Evolutionary conservation across 2,888 invertebrate genomes (phyloP).

Genomic region (Lasioglossum zephyrum): DNA sequence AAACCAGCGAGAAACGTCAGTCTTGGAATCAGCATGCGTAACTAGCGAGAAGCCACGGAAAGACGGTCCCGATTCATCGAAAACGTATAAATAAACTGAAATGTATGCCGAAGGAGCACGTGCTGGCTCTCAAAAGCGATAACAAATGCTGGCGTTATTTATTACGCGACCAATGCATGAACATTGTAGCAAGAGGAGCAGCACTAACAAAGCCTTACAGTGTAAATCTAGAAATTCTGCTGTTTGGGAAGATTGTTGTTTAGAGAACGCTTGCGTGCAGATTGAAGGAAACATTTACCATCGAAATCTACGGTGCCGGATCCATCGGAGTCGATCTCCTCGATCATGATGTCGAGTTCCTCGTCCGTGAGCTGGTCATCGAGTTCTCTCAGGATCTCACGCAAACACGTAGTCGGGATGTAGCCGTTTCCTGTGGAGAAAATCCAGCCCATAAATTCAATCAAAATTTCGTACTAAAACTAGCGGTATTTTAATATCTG

Average conservation of each 20-base stretch:
- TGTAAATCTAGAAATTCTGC: background rate
- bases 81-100: constrained; percentile 53
- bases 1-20: background rate
- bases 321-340: constrained; percentile 99
- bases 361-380: constrained; percentile 98
- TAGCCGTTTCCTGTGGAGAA: constrained; percentile 90
- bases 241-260: background rate
- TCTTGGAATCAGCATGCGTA: constrained; percentile 20
- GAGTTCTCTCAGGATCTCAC: constrained; percentile 97
- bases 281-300: constrained; percentile 87
- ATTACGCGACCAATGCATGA: constrained; percentile 13
- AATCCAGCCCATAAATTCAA: background rate
- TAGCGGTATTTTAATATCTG: background rate
- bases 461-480: background rate
- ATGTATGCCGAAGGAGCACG: constrained; percentile 7
- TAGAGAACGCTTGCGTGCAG: background rate
- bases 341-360: constrained; percentile 98
- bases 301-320: constrained; percentile 99
- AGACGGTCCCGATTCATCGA: constrained; percentile 29
- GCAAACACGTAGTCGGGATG: constrained; percentile 96
- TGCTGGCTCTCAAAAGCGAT: constrained; percentile 13
- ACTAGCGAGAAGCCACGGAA: constrained; percentile 29
- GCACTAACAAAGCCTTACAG: background rate
- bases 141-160: constrained; percentile 42
- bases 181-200: background rate